These are phyloP conservation scores for Limnothrissa miodon DNA, from an alignment of 2,113 vertebrate genomes.

Conservation along the genomic window DNA sequence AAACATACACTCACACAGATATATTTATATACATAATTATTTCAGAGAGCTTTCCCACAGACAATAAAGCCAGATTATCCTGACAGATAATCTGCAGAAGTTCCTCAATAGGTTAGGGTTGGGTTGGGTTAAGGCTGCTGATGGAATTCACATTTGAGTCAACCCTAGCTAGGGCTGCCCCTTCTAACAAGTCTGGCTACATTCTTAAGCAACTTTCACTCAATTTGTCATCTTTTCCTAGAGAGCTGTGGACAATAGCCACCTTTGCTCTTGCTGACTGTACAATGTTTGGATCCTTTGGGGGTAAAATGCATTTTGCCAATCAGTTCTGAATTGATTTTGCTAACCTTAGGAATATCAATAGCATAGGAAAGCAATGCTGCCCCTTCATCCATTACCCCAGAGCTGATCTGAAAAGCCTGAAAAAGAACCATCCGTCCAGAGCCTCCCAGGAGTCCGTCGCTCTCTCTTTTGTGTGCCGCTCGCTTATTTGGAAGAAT, in stretches of 20 bases:
- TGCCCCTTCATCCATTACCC: neutral
- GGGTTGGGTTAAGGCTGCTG: neutral
- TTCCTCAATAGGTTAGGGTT: neutral
- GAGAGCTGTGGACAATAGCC: neutral
- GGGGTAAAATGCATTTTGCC: slow-evolving; percentile 12
- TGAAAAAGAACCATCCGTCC: neutral
- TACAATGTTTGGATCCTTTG: neutral
- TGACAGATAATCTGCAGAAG: neutral
- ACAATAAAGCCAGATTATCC: slow-evolving; percentile 8
- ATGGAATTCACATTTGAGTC: neutral
- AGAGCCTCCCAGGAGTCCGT: neutral
- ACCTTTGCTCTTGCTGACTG: slow-evolving; percentile 2
- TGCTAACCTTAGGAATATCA: slow-evolving; percentile 12
- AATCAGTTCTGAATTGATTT: slow-evolving; percentile 14
- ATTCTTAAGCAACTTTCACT: neutral
- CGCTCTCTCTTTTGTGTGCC: neutral
- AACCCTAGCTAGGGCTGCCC: neutral
- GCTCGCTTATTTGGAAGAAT: slow-evolving; percentile 52
- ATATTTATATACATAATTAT: neutral
- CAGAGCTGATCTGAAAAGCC: neutral
- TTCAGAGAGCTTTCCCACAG: neutral
- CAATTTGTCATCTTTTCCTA: neutral
- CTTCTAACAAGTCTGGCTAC: neutral
- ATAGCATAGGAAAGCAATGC: neutral
- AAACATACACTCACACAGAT: neutral